These are phyloP conservation scores for Callyntrura guangdongensis DNA, from an alignment of 2,888 invertebrate genomes.

Conservation along the genomic window DNA sequence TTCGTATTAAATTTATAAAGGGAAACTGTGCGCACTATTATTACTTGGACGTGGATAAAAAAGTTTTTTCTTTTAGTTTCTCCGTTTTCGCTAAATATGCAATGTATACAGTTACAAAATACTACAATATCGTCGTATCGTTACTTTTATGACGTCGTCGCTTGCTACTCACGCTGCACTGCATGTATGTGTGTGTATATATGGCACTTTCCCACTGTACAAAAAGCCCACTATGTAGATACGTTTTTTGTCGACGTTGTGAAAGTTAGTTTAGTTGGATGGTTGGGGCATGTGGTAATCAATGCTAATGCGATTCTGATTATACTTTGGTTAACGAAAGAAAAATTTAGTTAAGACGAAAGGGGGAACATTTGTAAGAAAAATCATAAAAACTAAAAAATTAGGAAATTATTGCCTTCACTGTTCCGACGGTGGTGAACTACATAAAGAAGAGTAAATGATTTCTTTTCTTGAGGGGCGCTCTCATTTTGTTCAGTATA, in stretches of 20 bases:
- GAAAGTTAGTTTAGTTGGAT: conserved; percentile 36
- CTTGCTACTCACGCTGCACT: conserved; percentile 19
- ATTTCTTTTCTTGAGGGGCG: conserved; percentile 47
- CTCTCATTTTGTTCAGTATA: neutral
- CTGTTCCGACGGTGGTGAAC: conserved; percentile 53
- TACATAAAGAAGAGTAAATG: conserved; percentile 23
- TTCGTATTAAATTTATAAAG: conserved; percentile 41
- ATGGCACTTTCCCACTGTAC: conserved; percentile 23
- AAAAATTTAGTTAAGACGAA: conserved; percentile 59
- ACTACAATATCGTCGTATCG: conserved; percentile 49
- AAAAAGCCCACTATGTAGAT: neutral
- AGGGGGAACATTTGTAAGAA: conserved; percentile 48
- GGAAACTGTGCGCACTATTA: conserved; percentile 2
- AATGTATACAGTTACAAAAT: neutral
- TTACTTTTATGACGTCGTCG: conserved; percentile 53
- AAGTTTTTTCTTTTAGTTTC: conserved; percentile 37
- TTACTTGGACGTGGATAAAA: neutral
- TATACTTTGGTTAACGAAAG: conserved; percentile 70
- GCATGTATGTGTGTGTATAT: conserved; percentile 17
- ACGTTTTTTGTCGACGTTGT: conserved; percentile 4
- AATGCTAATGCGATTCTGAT: conserved; percentile 79
- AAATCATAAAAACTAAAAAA: conserved; percentile 72
- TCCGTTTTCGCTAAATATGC: conserved; percentile 13
- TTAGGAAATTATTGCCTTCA: conserved; percentile 68
- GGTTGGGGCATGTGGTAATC: conserved; percentile 62